phyloP scores from a whole-genome alignment of 1,140 invertebrate species.

The Drosophila lacteicornis region DNA sequence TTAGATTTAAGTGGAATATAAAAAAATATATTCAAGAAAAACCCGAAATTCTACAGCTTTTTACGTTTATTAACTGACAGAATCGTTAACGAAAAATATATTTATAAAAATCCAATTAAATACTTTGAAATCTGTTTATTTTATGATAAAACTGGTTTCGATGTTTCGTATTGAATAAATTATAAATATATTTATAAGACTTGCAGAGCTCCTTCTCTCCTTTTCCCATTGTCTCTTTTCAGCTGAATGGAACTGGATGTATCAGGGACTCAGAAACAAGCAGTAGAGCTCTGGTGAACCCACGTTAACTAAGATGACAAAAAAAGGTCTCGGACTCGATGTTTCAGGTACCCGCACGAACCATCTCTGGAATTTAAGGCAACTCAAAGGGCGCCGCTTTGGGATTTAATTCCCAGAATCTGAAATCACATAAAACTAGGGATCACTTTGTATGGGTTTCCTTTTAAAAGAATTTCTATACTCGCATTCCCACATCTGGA shows the following conservation, averaged over 20 bases:
- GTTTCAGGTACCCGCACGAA: constrained; percentile 34
- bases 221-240: background rate
- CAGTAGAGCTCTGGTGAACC: background rate
- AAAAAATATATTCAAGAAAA: background rate
- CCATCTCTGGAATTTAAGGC: constrained; percentile 20
- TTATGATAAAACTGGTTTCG: no score
- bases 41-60: no score
- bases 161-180: no score
- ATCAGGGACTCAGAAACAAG: constrained; percentile 16
- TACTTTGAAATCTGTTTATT: no score
- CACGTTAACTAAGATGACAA: constrained; percentile 6
- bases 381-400: constrained; percentile 30
- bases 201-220: background rate
- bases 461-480: constrained; percentile 5
- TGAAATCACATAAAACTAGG: constrained; percentile 20
- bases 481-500: constrained; percentile 29
- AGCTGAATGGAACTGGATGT: background rate
- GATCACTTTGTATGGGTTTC: constrained; percentile 26
- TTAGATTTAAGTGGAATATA: background rate
- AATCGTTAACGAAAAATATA: no score
- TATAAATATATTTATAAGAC: background rate
- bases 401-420: constrained; percentile 28
- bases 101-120: no score
- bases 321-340: background rate
- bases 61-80: no score